A percentile compares a stretch with the other conserved stretches of the same genome.
phyloP scores from a whole-genome alignment of 2,113 vertebrate species.

The Oreochromis niloticus region DNA sequence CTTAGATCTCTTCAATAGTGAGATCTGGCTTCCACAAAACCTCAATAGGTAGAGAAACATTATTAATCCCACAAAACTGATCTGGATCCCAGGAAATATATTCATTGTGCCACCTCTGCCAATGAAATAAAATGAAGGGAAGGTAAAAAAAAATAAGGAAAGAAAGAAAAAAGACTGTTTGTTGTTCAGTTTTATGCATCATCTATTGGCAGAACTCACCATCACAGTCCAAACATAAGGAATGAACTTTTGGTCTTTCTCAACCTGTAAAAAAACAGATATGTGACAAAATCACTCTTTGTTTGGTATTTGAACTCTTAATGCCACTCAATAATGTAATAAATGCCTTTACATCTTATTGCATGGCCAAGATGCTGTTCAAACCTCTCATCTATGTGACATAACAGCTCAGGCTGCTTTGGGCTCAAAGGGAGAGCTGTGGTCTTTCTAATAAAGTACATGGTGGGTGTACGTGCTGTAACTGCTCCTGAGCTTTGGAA shows the following conservation, averaged over 20 bases:
- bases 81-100: conserved; percentile 56
- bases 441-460: background rate
- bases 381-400: background rate
- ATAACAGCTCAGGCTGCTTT: background rate
- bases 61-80: conserved; percentile 56
- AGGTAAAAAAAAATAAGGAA: background rate
- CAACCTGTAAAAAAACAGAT: conserved; percentile 22
- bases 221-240: conserved; percentile 38
- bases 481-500: background rate
- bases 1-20: conserved; percentile 52
- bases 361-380: background rate
- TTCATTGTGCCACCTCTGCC: conserved; percentile 57
- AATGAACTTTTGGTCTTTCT: conserved; percentile 61
- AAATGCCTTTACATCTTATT: background rate
- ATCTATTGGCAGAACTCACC: conserved; percentile 21
- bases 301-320: background rate
- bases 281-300: background rate
- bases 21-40: conserved; percentile 54
- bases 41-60: conserved; percentile 40
- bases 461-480: background rate
- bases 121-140: background rate
- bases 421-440: background rate
- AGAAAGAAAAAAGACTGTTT: background rate
- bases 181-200: background rate
- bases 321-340: background rate